phyloP scores from a whole-genome alignment of 2,888 invertebrate genomes.

The Hemicrepidius hirtus region DNA sequence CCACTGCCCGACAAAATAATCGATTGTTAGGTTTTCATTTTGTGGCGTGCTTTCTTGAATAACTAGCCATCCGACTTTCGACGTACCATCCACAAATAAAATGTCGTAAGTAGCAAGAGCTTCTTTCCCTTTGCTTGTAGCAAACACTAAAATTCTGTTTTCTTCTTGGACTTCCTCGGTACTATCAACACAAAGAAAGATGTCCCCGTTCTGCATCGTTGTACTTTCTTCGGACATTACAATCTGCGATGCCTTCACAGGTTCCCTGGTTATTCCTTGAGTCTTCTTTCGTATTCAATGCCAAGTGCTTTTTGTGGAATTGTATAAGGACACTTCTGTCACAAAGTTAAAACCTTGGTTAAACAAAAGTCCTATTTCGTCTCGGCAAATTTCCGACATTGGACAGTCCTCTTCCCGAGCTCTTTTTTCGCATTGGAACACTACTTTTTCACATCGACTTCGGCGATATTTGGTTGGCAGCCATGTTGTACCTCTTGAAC shows the following conservation, averaged over 20 bases:
- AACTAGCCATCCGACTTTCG: slow-evolving; percentile 36
- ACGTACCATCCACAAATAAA: slow-evolving; percentile 17
- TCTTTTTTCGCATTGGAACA: not conserved
- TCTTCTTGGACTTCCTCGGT: not conserved
- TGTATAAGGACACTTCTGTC: slow-evolving; percentile 2
- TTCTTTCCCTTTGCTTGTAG: slow-evolving; percentile 3
- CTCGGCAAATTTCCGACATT: slow-evolving; percentile 2
- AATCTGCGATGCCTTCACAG: not conserved
- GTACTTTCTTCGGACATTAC: not conserved
- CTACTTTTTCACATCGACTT: not conserved
- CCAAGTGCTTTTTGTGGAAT: not conserved
- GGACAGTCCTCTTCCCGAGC: not conserved
- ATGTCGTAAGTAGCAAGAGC: not conserved
- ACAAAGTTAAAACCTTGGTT: not conserved
- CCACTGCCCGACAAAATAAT: slow-evolving; percentile 25
- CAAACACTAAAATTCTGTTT: slow-evolving; percentile 10
- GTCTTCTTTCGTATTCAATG: not conserved
- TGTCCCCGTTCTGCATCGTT: slow-evolving; percentile 1
- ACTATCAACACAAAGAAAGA: not conserved
- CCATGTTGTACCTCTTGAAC: not conserved
- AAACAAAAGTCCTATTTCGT: not conserved
- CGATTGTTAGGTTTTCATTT: slow-evolving; percentile 20
- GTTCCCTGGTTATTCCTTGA: slow-evolving; percentile 4
- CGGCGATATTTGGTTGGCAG: slow-evolving; percentile 9
- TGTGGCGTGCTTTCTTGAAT: slow-evolving; percentile 31